phyloP scores from a whole-genome alignment of 1,140 invertebrate genomes.

The honey bee (Apis mellifera) region DNA sequence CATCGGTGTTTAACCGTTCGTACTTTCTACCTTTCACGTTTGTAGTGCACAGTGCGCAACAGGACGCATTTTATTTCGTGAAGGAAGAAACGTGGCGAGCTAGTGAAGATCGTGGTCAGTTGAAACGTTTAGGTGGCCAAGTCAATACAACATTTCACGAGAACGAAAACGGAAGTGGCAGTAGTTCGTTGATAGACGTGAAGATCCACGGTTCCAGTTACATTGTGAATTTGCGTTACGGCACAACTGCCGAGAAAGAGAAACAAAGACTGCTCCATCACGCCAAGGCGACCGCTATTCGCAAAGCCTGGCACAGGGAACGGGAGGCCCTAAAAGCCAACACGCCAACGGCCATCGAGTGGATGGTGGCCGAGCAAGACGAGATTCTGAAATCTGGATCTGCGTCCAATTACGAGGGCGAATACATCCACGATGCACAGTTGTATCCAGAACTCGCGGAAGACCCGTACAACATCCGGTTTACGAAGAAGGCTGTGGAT shows the following conservation, averaged over 20 bases:
- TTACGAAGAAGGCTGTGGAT: constrained; percentile 89
- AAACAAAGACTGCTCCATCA: constrained; percentile 93
- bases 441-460: constrained; percentile 95
- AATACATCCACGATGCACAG: constrained; percentile 94
- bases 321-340: constrained; percentile 91
- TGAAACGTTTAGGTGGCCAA: constrained; percentile 93
- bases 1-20: constrained; percentile 96
- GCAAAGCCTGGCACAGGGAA: constrained; percentile 96
- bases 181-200: constrained; percentile 86
- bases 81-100: constrained; percentile 95
- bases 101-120: constrained; percentile 91
- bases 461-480: constrained; percentile 96
- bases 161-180: constrained; percentile 86
- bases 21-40: constrained; percentile 94
- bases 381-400: constrained; percentile 92
- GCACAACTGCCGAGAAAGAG: constrained; percentile 93
- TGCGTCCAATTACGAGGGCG: constrained; percentile 92
- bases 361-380: constrained; percentile 91
- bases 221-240: constrained; percentile 92
- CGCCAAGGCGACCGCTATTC: constrained; percentile 90
- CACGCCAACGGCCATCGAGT: constrained; percentile 87
- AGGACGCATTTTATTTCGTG: constrained; percentile 97
- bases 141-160: constrained; percentile 97
- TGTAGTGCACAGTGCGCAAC: constrained; percentile 92
- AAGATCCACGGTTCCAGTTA: constrained; percentile 93